Evolutionary conservation across 1,140 invertebrate genomes (phyloP), one percentile per base, ranked within the genome.

Genomic region (Microplitis demolitor): DNA sequence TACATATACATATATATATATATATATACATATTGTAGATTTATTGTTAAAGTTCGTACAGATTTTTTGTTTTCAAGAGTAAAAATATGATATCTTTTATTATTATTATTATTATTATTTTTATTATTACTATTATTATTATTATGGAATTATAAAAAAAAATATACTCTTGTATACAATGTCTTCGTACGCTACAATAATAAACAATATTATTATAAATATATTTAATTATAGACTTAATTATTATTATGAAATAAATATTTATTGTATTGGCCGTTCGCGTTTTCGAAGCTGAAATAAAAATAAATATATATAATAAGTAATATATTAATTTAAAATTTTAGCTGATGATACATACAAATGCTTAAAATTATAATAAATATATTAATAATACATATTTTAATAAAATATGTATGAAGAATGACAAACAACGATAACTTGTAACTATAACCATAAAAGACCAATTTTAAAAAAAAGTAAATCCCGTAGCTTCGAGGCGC

Each of bases 131-230:
- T 45, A 45, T 9, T 45, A 6, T 9, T 9, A 45, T 45, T 9
- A 45, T 45, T 45, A 24, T 24, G 24, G 24, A 24, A 24, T n/a
- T n/a, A n/a, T 24, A 24, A 24, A 24, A 35, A 34, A 14, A 74
- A 60, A 74, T 77, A 77, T 81, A 77, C 78, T 81, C 78, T 81
- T 79, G 78, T 76, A 45, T 73, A 75, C 75, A 66, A 76, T 74
- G 72, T 81, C 79, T 81, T 81, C 74, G 77, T 78, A 68, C 62
- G 56, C 67, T 76, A 69, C 71, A 70, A 69, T 76, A 67, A 76
- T 62, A 54, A 69, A 35, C 51, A 56, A 66, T 58, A 66, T 64
- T 34, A 51, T 8, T 45, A 45, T 45, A 51, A 39, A 73, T 61
- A 73, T 61, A 53, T 60, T 31, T 64, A n/a, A 66, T 66, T 50